Conservation (phyloP, 2,113 vertebrate species). For the Ursus arctos region DNA sequence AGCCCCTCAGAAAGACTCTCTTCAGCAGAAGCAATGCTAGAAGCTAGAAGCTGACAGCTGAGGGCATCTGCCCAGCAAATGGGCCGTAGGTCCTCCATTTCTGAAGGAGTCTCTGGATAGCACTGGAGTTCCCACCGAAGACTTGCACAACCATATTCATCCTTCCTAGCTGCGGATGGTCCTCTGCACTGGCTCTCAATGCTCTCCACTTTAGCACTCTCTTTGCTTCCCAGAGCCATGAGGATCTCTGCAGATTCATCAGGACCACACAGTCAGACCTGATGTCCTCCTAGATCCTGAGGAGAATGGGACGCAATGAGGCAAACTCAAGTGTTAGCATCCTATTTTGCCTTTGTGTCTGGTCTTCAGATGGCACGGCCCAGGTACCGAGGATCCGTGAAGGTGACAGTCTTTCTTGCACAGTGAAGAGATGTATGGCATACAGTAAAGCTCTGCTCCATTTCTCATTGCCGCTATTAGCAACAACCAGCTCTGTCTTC, state of each 20-base stretch:
- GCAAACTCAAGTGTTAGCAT: not conserved
- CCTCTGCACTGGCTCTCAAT: not conserved
- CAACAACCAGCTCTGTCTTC: not conserved
- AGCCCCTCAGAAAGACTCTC: not conserved
- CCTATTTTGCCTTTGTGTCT: not conserved
- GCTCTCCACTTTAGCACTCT: not conserved
- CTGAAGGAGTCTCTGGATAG: not conserved
- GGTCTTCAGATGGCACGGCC: not conserved
- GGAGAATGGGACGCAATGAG: not conserved
- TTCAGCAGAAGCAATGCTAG: not conserved
- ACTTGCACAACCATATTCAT: accelerated
- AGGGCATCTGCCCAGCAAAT: not conserved
- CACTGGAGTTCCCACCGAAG: not conserved
- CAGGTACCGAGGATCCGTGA: not conserved
- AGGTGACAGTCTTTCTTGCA: not conserved
- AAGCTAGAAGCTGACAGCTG: not conserved
- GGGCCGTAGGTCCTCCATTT: not conserved
- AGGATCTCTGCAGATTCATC: not conserved
- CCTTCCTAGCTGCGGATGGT: not conserved
- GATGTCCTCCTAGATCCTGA: not conserved
- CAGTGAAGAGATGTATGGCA: not conserved
- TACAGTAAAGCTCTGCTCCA: not conserved
- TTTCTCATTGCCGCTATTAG: not conserved
- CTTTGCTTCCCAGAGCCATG: not conserved
- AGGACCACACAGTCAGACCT: not conserved